Percentiles rank a stretch among this genome's conserved stretches.
These are phyloP conservation scores for Heliconius charithonia DNA, from an alignment of 2,888 invertebrate genomes.

Conservation along the genomic window DNA sequence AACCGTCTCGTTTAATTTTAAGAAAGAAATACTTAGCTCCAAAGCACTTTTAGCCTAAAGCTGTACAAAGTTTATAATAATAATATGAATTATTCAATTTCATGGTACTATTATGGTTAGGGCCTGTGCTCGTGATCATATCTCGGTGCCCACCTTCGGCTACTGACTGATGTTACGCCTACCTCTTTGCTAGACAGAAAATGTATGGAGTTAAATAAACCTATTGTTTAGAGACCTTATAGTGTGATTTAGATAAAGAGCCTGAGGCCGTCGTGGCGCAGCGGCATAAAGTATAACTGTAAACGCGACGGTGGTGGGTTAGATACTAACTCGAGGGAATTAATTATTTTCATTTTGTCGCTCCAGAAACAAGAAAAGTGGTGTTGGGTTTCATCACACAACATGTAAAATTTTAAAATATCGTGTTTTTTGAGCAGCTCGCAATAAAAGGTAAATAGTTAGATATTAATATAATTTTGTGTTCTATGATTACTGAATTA, in stretches of 20 bases:
- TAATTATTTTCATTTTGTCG: no score
- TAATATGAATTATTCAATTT: conserved; percentile 53
- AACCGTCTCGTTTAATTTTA: conserved; percentile 17
- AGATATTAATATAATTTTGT: no score
- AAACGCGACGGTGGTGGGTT: no score
- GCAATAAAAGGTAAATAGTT: no score
- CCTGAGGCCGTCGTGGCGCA: no score
- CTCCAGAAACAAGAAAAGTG: no score
- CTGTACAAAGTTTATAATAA: conserved; percentile 35
- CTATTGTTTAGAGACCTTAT: neutral
- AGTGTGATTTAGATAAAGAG: neutral
- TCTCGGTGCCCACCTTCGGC: conserved; percentile 62
- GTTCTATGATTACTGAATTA: no score
- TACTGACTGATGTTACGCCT: conserved; percentile 63
- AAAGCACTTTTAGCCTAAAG: conserved; percentile 12
- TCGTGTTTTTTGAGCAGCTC: no score
- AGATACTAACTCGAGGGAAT: no score
- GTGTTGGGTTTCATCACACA: no score
- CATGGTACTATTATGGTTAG: conserved; percentile 53
- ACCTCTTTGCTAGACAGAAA: conserved; percentile 42
- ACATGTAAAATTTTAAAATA: no score
- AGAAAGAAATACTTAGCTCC: conserved; percentile 17
- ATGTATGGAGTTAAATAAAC: conserved; percentile 10
- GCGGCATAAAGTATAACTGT: no score
- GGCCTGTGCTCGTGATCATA: conserved; percentile 61